Evolutionary conservation across 2,113 vertebrate genomes (phyloP).

Genomic region (Craseonycteris thonglongyai): DNA sequence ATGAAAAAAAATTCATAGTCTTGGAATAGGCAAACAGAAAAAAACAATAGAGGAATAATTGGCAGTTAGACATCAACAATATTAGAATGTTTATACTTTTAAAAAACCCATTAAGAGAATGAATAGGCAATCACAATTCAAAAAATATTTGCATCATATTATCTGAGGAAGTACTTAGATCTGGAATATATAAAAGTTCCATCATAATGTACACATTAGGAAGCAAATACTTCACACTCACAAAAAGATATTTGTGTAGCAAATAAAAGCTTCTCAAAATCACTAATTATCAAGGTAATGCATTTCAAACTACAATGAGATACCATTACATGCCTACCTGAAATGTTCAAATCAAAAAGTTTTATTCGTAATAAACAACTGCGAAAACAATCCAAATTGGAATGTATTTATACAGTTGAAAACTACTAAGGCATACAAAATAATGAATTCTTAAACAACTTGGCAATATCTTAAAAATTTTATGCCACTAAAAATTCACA

Average conservation of each 20-base stretch:
- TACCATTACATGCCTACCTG: background rate
- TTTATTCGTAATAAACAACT: background rate
- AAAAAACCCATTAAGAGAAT: background rate
- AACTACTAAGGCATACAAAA: background rate
- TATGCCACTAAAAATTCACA: background rate
- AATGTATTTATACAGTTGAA: background rate
- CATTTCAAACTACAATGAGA: background rate
- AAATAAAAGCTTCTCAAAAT: background rate
- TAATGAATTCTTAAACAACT: background rate
- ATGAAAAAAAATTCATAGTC: background rate
- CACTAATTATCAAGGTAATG: background rate
- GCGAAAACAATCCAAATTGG: background rate
- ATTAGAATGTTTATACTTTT: background rate
- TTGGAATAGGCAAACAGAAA: background rate
- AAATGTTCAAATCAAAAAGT: background rate
- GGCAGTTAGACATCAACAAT: background rate
- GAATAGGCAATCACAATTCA: background rate
- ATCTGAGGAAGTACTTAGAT: background rate
- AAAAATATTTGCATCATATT: background rate
- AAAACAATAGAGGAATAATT: background rate
- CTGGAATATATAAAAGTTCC: background rate
- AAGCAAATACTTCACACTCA: background rate
- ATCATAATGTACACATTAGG: background rate
- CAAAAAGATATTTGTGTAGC: background rate
- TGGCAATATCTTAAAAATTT: background rate